phyloP scores from a whole-genome alignment of 2,113 vertebrate species.

The Myiopsitta monachus region DNA sequence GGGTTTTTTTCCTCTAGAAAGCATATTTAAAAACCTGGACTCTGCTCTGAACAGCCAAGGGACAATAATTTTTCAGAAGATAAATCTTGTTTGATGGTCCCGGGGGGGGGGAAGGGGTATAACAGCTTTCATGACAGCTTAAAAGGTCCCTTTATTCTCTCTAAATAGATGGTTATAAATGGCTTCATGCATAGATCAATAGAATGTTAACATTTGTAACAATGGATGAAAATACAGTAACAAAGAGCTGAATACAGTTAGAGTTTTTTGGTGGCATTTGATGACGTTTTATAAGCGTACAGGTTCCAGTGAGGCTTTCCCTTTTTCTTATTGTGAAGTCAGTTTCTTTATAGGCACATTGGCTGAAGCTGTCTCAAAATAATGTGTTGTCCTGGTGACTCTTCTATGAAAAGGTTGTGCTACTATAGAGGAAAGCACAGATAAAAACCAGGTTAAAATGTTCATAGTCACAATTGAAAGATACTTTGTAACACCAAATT shows the following conservation, averaged over 20 bases:
- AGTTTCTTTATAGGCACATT: not conserved
- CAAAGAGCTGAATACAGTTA: not conserved
- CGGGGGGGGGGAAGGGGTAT: too few relatives aligned
- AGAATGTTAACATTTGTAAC: not conserved
- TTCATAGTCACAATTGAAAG: not conserved
- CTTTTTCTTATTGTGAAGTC: not conserved
- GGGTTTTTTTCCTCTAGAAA: not conserved
- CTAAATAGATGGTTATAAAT: not conserved
- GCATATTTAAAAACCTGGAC: not conserved
- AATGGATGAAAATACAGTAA: not conserved
- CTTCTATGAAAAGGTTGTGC: not conserved
- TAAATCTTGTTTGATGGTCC: not conserved
- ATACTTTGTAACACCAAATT: not conserved
- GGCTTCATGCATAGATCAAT: not conserved
- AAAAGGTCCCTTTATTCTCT: not conserved
- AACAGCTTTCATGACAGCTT: not conserved
- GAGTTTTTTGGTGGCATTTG: not conserved
- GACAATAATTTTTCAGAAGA: not conserved
- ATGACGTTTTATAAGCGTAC: not conserved
- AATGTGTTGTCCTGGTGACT: not conserved
- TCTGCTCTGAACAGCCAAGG: not conserved
- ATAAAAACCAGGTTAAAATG: not conserved
- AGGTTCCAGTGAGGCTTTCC: not conserved
- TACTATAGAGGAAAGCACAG: not conserved
- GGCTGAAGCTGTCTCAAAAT: not conserved